Percentiles rank a stretch among this genome's conserved stretches.
These are phyloP conservation scores for Tubiluchus corallicola DNA, from an alignment of 2,888 invertebrate species.

Conservation along the genomic window DNA sequence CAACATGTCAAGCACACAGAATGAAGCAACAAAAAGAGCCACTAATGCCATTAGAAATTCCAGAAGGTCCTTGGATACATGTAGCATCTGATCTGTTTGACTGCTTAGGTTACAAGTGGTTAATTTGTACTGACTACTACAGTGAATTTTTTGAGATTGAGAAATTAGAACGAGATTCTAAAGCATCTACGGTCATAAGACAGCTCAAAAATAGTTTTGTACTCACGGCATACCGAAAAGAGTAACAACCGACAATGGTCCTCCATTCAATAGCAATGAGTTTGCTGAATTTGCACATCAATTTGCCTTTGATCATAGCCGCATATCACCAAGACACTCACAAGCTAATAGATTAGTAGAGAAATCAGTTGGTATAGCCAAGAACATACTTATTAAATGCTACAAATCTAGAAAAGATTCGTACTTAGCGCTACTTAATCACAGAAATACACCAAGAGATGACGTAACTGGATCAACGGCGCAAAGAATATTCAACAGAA, in stretches of 20 bases:
- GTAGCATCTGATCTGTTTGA: conserved; percentile 11
- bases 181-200: conserved; percentile 2
- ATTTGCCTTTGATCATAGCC: background rate
- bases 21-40: conserved; percentile 4
- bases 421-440: background rate
- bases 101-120: conserved; percentile 8
- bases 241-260: conserved; percentile 8
- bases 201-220: background rate
- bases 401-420: background rate
- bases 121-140: conserved; percentile 11
- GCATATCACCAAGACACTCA: conserved; percentile 5
- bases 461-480: conserved; percentile 1
- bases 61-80: conserved; percentile 9
- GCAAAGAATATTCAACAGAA: background rate
- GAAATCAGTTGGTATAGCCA: background rate
- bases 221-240: background rate
- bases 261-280: conserved; percentile 4
- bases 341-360: conserved; percentile 8
- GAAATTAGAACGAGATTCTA: background rate
- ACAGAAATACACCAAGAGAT: background rate
- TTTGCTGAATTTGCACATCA: conserved; percentile 1
- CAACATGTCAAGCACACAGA: conserved; percentile 1
- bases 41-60: conserved; percentile 5
- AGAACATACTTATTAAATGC: background rate
- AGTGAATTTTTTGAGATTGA: conserved; percentile 11